Evolutionary conservation across 2,797 vertebrate species (phyloP), one percentile per base, ranked within the genome.

Genomic region (Enteromius anoplus): DNA sequence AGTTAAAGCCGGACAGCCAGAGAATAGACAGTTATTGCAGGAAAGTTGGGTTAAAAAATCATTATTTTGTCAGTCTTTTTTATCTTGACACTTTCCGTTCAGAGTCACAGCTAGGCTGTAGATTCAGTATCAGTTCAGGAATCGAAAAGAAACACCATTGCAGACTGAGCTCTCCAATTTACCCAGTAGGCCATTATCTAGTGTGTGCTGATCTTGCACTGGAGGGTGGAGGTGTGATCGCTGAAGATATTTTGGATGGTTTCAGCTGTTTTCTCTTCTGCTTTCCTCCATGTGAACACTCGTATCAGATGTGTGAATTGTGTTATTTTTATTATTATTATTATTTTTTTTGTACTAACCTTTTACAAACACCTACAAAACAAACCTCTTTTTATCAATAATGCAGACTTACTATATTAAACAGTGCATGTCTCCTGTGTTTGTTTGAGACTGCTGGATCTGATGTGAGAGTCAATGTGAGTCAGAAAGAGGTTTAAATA

Each of bases 401-500:
- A 58, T 23, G 55, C n/a, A 6, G n/a, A 23, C 51, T 8, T 10
- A 3, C 51, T 58, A 15, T 75, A 58, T 58, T 9, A 12, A 78
- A 68, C 4, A 3, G 3, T 37, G 29, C 4, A 3, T 34, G 19
- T 26, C 1, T 8, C 0, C 8, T 55, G 5, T 37, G 29, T 40
- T 10, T 23, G 19, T 65, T 47, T 37, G 11, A 14, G 7, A 1
- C 21, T 51, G 53, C 34, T 23, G 34, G 3, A 60, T 76, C n/a
- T 26, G n/a, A 19, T 62, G 14, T 45, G 37, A 62, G 37, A 17
- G 72, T 15, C 19, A 60, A 76, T 62, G 75, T 62, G 53, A 42
- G 1, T 42, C 75, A 62, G 37, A 76, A 60, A 73, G 29, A 8
- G 51, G 34, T 77, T 77, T 62, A 77, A 62, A 77, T 45, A 12